Evolutionary conservation across 2,888 invertebrate genomes (phyloP).

Genomic region (Mythimna ferrago): DNA sequence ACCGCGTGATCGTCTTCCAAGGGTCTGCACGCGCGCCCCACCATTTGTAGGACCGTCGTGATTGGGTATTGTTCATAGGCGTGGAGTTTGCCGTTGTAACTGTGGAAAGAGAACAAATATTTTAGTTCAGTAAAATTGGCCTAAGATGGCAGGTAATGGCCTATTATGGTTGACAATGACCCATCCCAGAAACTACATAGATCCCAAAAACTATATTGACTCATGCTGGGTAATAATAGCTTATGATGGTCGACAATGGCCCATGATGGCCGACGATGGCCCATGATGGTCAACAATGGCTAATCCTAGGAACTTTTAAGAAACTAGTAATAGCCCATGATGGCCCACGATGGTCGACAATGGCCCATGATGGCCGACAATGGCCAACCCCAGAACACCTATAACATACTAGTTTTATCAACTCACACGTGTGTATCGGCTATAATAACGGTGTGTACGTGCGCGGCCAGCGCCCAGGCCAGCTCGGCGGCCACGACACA

Average conservation of each 20-base stretch:
- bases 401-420: neutral
- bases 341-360: neutral
- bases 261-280: neutral
- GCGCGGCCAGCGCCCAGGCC: conserved; percentile 97
- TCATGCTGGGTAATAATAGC: too few species aligned
- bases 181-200: too few species aligned
- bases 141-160: too few species aligned
- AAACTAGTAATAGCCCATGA: too few species aligned
- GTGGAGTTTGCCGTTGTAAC: conserved; percentile 92
- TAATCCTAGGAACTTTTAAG: too few species aligned
- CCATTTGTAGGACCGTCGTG: conserved; percentile 99
- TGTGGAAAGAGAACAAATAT: conserved; percentile 61
- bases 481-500: conserved; percentile 98
- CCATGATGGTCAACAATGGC: too few species aligned
- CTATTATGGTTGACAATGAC: too few species aligned
- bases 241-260: neutral
- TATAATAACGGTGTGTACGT: conserved; percentile 98
- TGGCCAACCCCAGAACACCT: too few species aligned
- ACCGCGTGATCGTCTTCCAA: conserved; percentile 97
- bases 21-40: conserved; percentile 98
- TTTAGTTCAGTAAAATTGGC: neutral
- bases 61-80: conserved; percentile 99
- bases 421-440: conserved; percentile 97
- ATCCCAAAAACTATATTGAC: too few species aligned
- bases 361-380: too few species aligned